Percentiles rank a stretch among this genome's conserved stretches.
Evolutionary conservation across 2,888 invertebrate genomes (phyloP).

Genomic region (Sisyra nigra): DNA sequence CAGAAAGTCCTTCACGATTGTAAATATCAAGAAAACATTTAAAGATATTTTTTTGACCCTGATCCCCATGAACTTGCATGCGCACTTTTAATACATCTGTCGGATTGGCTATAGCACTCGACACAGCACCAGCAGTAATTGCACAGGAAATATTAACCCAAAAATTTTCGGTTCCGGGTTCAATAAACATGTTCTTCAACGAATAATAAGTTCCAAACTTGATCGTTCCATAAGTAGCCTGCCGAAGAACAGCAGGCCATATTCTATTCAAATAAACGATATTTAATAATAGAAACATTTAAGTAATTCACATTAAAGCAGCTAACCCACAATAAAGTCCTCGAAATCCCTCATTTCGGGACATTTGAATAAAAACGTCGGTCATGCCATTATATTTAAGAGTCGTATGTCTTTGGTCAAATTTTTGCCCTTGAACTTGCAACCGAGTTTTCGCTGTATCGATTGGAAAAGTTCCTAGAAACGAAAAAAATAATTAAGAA

Average conservation of each 20-base stretch:
- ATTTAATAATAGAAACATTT: background rate
- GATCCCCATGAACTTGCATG: conserved; percentile 67
- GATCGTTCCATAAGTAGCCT: conserved; percentile 90
- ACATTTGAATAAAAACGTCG: conserved; percentile 77
- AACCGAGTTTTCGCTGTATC: conserved; percentile 89
- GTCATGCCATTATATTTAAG: conserved; percentile 80
- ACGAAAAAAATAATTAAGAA: background rate
- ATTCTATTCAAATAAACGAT: conserved; percentile 41
- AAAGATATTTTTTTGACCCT: conserved; percentile 37
- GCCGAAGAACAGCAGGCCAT: conserved; percentile 80
- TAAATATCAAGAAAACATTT: conserved; percentile 74
- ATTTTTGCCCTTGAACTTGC: conserved; percentile 84
- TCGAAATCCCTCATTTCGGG: conserved; percentile 68
- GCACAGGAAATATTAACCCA: conserved; percentile 66
- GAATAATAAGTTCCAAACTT: conserved; percentile 94
- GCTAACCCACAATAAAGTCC: conserved; percentile 75
- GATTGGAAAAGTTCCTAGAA: conserved; percentile 86
- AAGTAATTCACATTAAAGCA: background rate
- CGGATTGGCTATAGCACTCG: conserved; percentile 90
- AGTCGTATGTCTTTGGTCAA: conserved; percentile 55
- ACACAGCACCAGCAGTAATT: conserved; percentile 71
- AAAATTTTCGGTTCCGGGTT: conserved; percentile 37
- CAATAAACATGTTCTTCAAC: conserved; percentile 52
- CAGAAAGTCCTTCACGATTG: conserved; percentile 63
- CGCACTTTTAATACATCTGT: conserved; percentile 93